These are phyloP conservation scores for Indicator maculatus DNA, from an alignment of 2,113 vertebrate species.

Conservation along the genomic window DNA sequence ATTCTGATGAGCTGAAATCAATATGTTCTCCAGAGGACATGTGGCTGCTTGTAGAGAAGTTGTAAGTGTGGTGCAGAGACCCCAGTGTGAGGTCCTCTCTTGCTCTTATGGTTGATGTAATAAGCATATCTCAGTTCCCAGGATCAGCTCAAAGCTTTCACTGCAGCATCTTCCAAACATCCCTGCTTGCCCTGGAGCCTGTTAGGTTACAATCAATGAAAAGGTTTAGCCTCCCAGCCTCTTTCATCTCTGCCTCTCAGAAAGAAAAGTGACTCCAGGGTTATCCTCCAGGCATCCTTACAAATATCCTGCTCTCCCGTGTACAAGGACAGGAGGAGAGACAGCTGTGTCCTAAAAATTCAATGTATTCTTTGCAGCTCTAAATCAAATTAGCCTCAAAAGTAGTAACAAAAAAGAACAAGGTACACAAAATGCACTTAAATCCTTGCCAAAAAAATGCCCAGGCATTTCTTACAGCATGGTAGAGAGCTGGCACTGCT, in stretches of 20 bases:
- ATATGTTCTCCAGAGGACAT: background rate
- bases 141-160: background rate
- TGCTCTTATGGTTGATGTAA: background rate
- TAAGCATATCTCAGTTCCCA: background rate
- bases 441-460: slow-evolving; percentile 2
- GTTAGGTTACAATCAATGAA: background rate
- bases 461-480: background rate
- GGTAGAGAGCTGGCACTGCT: background rate
- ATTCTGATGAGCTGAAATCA: background rate
- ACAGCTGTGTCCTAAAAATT: background rate
- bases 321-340: background rate
- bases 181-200: background rate
- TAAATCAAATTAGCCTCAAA: background rate
- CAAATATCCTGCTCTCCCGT: background rate
- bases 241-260: background rate
- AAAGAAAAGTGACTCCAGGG: background rate
- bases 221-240: background rate
- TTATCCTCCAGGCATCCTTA: background rate
- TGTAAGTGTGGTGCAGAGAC: background rate
- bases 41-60: background rate
- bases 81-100: background rate
- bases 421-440: background rate
- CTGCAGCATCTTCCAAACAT: background rate
- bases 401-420: background rate
- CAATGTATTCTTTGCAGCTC: background rate